These are phyloP conservation scores for Neoaliturus tenellus DNA, from an alignment of 2,888 invertebrate genomes.

Conservation along the genomic window DNA sequence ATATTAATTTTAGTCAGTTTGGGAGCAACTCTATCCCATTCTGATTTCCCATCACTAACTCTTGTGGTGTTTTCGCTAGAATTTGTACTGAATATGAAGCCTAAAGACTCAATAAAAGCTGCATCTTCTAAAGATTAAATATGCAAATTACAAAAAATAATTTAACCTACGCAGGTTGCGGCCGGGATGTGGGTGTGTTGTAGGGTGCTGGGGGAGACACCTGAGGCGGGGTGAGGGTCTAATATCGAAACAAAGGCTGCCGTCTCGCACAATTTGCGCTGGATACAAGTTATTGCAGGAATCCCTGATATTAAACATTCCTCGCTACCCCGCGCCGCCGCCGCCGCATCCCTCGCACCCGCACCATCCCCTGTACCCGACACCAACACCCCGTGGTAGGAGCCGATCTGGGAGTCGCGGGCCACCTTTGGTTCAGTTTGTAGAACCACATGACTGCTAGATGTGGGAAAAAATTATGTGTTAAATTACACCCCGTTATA, in stretches of 20 bases:
- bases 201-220: slow-evolving; percentile 56
- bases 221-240: slow-evolving; percentile 58
- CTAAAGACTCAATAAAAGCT: too few relatives aligned
- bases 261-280: slow-evolving; percentile 60
- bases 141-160: not conserved
- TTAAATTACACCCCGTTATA: too few relatives aligned
- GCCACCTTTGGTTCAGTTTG: too few relatives aligned
- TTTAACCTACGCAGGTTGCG: not conserved
- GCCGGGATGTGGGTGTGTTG: slow-evolving; percentile 55
- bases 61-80: too few relatives aligned
- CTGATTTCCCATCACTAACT: too few relatives aligned
- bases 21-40: too few relatives aligned
- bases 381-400: not conserved
- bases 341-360: not conserved
- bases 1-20: too few relatives aligned
- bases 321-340: slow-evolving; percentile 24
- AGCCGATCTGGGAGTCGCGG: slow-evolving; percentile 18
- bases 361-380: not conserved
- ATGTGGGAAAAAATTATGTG: too few relatives aligned
- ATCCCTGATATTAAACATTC: slow-evolving; percentile 56
- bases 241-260: slow-evolving; percentile 58
- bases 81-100: too few relatives aligned
- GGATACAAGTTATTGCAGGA: slow-evolving; percentile 56
- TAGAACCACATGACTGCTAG: too few relatives aligned
- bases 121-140: not conserved